Evolutionary conservation across 2,888 invertebrate genomes (phyloP).

Genomic region (Ernsta delagoae): DNA sequence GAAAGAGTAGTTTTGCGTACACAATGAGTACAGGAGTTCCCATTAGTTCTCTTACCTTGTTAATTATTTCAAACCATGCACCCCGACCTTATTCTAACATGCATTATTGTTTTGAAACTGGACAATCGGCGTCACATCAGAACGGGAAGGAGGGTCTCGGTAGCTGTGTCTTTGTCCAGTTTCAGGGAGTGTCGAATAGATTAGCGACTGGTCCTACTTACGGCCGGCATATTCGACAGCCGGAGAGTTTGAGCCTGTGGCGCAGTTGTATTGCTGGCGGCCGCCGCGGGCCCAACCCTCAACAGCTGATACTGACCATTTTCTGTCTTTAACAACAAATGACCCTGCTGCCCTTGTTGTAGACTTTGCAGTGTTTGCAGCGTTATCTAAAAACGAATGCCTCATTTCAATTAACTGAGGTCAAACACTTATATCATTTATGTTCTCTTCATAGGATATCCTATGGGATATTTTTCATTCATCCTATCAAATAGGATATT

Average conservation of each 20-base stretch:
- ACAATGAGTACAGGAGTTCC: slow-evolving; percentile 42
- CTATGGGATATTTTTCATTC: too few species aligned
- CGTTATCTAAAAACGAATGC: slow-evolving; percentile 89
- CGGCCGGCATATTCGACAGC: slow-evolving; percentile 57
- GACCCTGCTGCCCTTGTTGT: slow-evolving; percentile 94
- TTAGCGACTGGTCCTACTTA: slow-evolving; percentile 88
- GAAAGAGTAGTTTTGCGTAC: neutral
- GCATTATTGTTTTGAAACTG: slow-evolving; percentile 64
- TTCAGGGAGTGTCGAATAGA: slow-evolving; percentile 49
- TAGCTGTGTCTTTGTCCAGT: slow-evolving; percentile 47
- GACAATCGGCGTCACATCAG: slow-evolving; percentile 47
- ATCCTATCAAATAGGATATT: too few species aligned
- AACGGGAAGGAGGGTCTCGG: slow-evolving; percentile 12
- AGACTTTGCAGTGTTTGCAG: slow-evolving; percentile 94
- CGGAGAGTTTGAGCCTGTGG: slow-evolving; percentile 63
- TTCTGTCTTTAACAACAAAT: slow-evolving; percentile 97
- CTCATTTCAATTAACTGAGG: slow-evolving; percentile 61
- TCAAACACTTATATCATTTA: slow-evolving; percentile 16
- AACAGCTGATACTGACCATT: slow-evolving; percentile 98
- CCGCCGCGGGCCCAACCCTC: slow-evolving; percentile 86
- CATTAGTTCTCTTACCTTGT: slow-evolving; percentile 65
- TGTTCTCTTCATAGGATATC: neutral
- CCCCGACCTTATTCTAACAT: slow-evolving; percentile 71
- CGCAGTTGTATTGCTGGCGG: neutral
- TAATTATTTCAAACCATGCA: slow-evolving; percentile 69